phyloP scores from a whole-genome alignment of 2,113 vertebrate species.

The Carassius gibelio region DNA sequence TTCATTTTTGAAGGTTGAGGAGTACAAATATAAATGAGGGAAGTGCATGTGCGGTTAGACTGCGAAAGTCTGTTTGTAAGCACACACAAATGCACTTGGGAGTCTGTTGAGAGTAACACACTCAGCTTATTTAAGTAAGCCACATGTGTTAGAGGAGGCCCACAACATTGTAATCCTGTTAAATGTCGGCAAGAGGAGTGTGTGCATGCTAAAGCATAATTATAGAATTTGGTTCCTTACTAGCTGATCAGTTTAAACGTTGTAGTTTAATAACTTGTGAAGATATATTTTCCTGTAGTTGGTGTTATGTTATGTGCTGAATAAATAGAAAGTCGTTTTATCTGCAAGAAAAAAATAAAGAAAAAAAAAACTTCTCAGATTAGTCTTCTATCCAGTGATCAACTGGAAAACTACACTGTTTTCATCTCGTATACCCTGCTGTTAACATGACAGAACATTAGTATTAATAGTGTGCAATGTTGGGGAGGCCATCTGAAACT shows the following conservation, averaged over 20 bases:
- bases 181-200: slow-evolving; percentile 5
- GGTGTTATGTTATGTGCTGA: background rate
- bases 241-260: background rate
- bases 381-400: background rate
- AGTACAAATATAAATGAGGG: background rate
- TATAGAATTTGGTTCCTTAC: slow-evolving; percentile 33
- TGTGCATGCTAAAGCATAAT: slow-evolving; percentile 1
- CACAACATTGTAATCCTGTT: slow-evolving; percentile 33
- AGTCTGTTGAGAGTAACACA: slow-evolving; percentile 8
- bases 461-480: background rate
- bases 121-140: slow-evolving; percentile 12
- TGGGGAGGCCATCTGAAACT: background rate
- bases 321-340: slow-evolving; percentile 9
- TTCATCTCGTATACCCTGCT: background rate
- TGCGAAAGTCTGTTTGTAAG: background rate
- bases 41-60: background rate
- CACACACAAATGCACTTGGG: background rate
- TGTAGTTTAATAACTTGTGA: background rate
- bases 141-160: slow-evolving; percentile 33
- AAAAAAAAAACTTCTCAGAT: background rate
- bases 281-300: slow-evolving; percentile 2
- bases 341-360: background rate
- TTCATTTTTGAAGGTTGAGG: background rate
- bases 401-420: background rate
- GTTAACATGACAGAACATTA: background rate